Base-by-base conservation (phyloP, 2,888 invertebrate species). In the Polyommatus iphigenia region DNA sequence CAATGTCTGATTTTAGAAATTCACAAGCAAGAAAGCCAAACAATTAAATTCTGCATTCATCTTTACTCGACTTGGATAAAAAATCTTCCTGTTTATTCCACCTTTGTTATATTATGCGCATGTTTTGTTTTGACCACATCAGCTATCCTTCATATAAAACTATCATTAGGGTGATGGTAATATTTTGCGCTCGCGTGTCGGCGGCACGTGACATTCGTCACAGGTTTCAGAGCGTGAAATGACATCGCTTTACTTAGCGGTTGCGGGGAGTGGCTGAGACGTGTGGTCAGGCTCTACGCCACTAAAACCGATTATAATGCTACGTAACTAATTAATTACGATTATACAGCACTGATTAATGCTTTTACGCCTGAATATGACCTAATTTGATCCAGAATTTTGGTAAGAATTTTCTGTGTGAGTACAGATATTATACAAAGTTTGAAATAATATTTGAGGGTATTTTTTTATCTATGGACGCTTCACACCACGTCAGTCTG, bases 161-260 rank as follows among this genome's bases (percentile, higher is more conserved):
- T 18, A 75, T 75, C 54, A 24, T 24, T 15, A 54, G 24, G 54
- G 75, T 75, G 75, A 75, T 75, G 75, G 5, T 75, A 54, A 75
- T 75, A 75, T 75, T 76, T 80, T 57, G 77, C 71, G 77, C 71
- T 78, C 57, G 71, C 78, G 79, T 81, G 75, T 76, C 46, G 57
- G 46, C 57, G 77, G 77, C 88, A 86, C 86, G 87, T 87, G 88
- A 83, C 87, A 87, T 89, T 89, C 87, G 90, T 89, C 87, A 89
- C 89, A 88, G 89, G 88, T 89, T 87, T 88, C 80, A 82, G 82
- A 82, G 85, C 89, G 85, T 90, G 88, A 89, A 91, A 91, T 89
- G 87, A 88, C 87, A 84, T 84, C 82, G 84, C 86, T 87, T 88
- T 87, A 87, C 86, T 86, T 85, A 85, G 88, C 84, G 88, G 88